phyloP scores from a whole-genome alignment of 2,888 invertebrate genomes.

The Pristionchus fissidentatus region DNA sequence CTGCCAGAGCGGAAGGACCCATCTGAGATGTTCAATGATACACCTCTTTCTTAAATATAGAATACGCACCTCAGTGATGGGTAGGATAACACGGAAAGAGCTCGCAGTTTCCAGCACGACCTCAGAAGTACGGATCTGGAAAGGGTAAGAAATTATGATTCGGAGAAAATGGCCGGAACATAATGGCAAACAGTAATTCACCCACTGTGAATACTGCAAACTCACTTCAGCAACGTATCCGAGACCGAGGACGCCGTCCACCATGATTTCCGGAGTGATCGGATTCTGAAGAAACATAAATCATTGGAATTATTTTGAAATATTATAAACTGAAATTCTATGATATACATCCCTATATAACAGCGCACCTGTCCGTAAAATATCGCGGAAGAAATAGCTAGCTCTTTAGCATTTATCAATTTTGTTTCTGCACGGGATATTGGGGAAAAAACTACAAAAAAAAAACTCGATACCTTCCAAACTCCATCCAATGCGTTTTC shows the following conservation, averaged over 20 bases:
- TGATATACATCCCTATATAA: too few species aligned
- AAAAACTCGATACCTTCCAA: not conserved
- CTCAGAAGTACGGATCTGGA: conserved; percentile 57
- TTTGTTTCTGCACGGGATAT: too few species aligned
- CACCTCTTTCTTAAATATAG: not conserved
- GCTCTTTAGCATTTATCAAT: too few species aligned
- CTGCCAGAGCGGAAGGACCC: conserved; percentile 10
- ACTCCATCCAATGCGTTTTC: conserved; percentile 50
- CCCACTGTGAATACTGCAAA: too few species aligned
- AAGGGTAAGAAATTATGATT: conserved; percentile 6
- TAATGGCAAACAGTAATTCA: not conserved
- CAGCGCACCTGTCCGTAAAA: too few species aligned
- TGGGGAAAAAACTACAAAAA: not conserved
- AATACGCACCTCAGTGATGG: conserved; percentile 54
- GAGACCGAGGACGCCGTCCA: conserved; percentile 59
- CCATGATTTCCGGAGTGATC: conserved; percentile 56
- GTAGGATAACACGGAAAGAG: conserved; percentile 55
- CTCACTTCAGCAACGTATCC: conserved; percentile 57
- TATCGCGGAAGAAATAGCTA: too few species aligned
- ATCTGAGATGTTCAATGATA: not conserved
- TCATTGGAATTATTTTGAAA: not conserved
- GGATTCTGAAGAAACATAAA: conserved; percentile 36
- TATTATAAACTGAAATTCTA: too few species aligned
- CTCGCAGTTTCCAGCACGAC: conserved; percentile 57
- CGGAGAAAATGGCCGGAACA: not conserved